These are phyloP conservation scores for Sigmodon hispidus DNA, from an alignment of 2,113 vertebrate species.

Conservation along the genomic window DNA sequence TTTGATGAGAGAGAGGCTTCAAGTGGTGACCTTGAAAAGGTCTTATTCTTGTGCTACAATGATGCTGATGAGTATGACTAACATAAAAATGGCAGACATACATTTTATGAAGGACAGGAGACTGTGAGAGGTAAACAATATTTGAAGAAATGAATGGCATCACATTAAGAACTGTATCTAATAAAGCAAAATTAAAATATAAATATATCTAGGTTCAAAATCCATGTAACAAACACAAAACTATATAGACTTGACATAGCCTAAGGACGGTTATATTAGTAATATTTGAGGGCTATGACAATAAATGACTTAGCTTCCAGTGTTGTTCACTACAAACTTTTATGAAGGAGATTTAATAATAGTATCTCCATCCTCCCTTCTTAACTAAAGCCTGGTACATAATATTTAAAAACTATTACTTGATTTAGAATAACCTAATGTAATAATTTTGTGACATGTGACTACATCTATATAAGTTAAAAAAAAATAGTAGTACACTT, in stretches of 20 bases:
- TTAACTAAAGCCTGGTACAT: background rate
- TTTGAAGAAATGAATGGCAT: background rate
- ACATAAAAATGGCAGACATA: background rate
- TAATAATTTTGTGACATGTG: background rate
- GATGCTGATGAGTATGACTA: background rate
- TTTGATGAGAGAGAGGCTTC: conserved; percentile 28
- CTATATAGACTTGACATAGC: background rate
- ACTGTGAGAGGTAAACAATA: background rate
- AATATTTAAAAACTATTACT: conserved; percentile 36
- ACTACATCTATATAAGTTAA: background rate
- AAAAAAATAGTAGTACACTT: background rate
- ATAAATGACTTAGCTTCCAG: background rate
- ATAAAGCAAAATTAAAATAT: conserved; percentile 49
- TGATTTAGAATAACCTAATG: background rate
- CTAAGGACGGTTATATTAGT: background rate
- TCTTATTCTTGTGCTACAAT: conserved; percentile 26
- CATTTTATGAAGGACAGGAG: background rate
- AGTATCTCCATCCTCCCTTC: background rate
- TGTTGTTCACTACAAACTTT: background rate
- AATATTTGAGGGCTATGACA: conserved; percentile 5
- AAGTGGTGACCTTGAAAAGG: conserved; percentile 6
- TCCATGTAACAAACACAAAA: background rate
- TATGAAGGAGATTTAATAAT: conserved; percentile 21
- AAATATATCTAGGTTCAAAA: conserved; percentile 21
- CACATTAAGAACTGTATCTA: conserved; percentile 16